These are phyloP conservation scores for Drosophila serrata DNA, from an alignment of 1,140 invertebrate species.

Conservation along the genomic window DNA sequence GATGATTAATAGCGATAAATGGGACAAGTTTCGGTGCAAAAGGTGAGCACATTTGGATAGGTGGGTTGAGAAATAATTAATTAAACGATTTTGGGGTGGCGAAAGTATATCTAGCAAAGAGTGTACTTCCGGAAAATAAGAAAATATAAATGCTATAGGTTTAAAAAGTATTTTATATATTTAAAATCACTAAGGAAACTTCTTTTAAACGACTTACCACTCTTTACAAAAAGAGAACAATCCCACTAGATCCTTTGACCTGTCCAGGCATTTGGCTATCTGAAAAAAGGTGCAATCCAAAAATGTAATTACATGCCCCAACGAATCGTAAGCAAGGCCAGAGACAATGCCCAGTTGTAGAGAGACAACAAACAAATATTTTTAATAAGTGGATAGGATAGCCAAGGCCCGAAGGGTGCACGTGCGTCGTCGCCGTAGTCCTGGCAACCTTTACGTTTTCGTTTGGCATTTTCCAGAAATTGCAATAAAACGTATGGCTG, in stretches of 20 bases:
- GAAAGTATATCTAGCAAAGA: neutral
- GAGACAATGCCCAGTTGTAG: slow-evolving; percentile 63
- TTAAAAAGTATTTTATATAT: too few relatives aligned
- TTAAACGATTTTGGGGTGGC: neutral
- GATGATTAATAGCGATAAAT: slow-evolving; percentile 51
- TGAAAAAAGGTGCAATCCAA: slow-evolving; percentile 50
- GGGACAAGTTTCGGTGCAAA: neutral
- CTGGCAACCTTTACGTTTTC: slow-evolving; percentile 41
- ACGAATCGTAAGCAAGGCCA: slow-evolving; percentile 63
- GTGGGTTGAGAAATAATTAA: slow-evolving; percentile 13
- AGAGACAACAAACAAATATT: slow-evolving; percentile 67
- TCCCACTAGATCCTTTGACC: slow-evolving; percentile 11
- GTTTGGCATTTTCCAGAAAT: slow-evolving; percentile 54
- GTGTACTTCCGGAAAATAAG: neutral
- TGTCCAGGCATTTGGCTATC: slow-evolving; percentile 14
- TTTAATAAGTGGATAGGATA: slow-evolving; percentile 70
- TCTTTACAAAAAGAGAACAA: neutral
- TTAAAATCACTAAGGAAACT: neutral
- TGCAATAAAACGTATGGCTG: slow-evolving; percentile 80
- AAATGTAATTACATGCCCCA: slow-evolving; percentile 73
- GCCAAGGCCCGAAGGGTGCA: slow-evolving; percentile 17
- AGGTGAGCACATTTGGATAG: neutral
- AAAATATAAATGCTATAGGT: neutral
- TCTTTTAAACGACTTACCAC: neutral
- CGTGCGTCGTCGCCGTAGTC: slow-evolving; percentile 52